Evolutionary conservation across 2,888 invertebrate genomes (phyloP).

Genomic region (Cistogaster globosa): DNA sequence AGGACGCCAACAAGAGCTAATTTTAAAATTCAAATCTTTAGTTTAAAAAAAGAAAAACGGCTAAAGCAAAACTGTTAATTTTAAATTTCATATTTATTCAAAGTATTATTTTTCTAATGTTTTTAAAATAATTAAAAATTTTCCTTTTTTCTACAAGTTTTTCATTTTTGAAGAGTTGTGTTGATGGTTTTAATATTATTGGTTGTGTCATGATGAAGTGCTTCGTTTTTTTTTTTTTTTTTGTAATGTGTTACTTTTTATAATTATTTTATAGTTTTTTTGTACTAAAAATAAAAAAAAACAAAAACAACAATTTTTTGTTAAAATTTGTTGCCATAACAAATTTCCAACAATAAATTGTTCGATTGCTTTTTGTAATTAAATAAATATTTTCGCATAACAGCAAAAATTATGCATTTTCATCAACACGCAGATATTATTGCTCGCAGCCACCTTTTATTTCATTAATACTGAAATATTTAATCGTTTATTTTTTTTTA

Average conservation of each 20-base stretch:
- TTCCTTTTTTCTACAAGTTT: conserved; percentile 42
- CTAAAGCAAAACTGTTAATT: too few species aligned
- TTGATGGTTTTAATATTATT: conserved; percentile 61
- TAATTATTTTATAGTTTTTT: conserved; percentile 65
- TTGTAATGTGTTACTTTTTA: conserved; percentile 47
- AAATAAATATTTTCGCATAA: conserved; percentile 75
- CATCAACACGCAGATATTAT: conserved; percentile 83
- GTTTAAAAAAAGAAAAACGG: too few species aligned
- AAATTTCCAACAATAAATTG: conserved; percentile 78
- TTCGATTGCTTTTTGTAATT: conserved; percentile 76
- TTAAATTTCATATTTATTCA: too few species aligned
- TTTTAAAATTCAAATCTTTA: too few species aligned
- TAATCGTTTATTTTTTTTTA: conserved; percentile 18
- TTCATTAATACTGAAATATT: conserved; percentile 50
- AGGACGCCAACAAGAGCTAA: too few species aligned
- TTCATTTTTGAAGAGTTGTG: conserved; percentile 66
- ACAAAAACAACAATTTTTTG: conserved; percentile 68
- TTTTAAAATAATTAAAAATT: too few species aligned
- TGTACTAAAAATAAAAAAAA: conserved; percentile 68
- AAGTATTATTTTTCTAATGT: too few species aligned
- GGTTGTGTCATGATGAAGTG: conserved; percentile 51
- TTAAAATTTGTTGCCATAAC: conserved; percentile 27
- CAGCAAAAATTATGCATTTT: conserved; percentile 79
- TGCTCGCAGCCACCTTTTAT: conserved; percentile 82
- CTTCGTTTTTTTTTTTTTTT: conserved; percentile 48